phyloP scores from a whole-genome alignment of 2,888 invertebrate genomes.

The Molorchus minor region DNA sequence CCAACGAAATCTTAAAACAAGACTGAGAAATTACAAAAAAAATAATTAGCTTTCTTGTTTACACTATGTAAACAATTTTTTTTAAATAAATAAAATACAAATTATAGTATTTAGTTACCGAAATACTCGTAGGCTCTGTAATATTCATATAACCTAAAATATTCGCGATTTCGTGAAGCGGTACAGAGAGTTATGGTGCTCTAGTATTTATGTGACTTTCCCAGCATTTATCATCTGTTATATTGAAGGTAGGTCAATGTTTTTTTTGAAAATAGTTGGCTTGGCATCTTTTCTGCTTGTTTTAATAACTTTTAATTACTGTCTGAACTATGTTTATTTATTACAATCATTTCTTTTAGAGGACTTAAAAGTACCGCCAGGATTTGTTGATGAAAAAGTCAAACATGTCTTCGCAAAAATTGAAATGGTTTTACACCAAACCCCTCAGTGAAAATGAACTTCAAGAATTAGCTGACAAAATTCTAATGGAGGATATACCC shows the following conservation, averaged over 20 bases:
- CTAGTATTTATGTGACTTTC: not conserved
- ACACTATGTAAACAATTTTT: no score
- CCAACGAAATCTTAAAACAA: no score
- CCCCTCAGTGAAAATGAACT: not conserved
- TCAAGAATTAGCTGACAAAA: not conserved
- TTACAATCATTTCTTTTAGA: not conserved
- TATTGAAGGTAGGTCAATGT: not conserved
- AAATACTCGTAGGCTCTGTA: not conserved
- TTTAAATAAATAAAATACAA: no score
- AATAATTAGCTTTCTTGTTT: no score
- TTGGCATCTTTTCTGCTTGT: not conserved
- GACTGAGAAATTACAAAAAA: no score
- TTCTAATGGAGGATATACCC: not conserved
- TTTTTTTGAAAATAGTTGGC: not conserved
- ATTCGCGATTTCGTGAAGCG: not conserved
- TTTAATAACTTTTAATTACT: not conserved
- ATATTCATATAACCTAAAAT: not conserved
- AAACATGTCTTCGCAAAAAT: not conserved
- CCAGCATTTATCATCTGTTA: no score
- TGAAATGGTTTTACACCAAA: not conserved
- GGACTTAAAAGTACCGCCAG: not conserved
- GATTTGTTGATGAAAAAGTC: not conserved
- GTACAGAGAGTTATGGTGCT: not conserved
- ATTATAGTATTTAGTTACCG: not conserved
- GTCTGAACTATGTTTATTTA: no score